These are phyloP conservation scores for Bagarius yarrelli DNA, from an alignment of 2,113 vertebrate genomes.

Conservation along the genomic window DNA sequence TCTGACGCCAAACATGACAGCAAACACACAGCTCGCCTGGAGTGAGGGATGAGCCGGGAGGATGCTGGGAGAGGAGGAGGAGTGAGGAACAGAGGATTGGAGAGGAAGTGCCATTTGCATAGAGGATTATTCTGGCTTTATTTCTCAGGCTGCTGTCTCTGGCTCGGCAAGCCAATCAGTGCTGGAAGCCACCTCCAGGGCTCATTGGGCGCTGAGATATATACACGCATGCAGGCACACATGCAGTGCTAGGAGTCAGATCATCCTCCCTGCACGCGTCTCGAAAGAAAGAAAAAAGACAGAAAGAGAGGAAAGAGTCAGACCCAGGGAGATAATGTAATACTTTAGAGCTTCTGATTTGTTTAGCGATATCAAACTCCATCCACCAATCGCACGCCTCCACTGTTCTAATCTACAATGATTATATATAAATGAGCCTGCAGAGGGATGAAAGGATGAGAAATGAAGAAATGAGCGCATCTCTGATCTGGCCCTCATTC, in stretches of 20 bases:
- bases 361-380: conserved; percentile 26
- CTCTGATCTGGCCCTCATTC: conserved; percentile 56
- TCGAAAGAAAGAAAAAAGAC: background rate
- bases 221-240: conserved; percentile 21
- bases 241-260: conserved; percentile 6
- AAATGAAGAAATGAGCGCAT: conserved; percentile 27
- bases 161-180: conserved; percentile 43
- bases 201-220: conserved; percentile 12
- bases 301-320: background rate
- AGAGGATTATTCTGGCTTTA: conserved; percentile 53
- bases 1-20: conserved; percentile 54
- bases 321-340: conserved; percentile 21
- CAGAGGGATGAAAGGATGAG: conserved; percentile 22
- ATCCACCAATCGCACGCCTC: conserved; percentile 16
- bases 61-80: conserved; percentile 18
- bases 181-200: conserved; percentile 38
- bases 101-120: conserved; percentile 35
- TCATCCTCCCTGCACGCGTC: conserved; percentile 6
- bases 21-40: conserved; percentile 48
- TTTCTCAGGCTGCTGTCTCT: conserved; percentile 33
- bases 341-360: conserved; percentile 21
- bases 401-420: conserved; percentile 29
- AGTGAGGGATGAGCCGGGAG: background rate
- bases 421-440: conserved; percentile 34
- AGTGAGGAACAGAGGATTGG: conserved; percentile 10